Percentiles rank a stretch among this genome's conserved stretches.
Evolutionary conservation across 2,888 invertebrate species (phyloP).

Genomic region (Apodemia zela): DNA sequence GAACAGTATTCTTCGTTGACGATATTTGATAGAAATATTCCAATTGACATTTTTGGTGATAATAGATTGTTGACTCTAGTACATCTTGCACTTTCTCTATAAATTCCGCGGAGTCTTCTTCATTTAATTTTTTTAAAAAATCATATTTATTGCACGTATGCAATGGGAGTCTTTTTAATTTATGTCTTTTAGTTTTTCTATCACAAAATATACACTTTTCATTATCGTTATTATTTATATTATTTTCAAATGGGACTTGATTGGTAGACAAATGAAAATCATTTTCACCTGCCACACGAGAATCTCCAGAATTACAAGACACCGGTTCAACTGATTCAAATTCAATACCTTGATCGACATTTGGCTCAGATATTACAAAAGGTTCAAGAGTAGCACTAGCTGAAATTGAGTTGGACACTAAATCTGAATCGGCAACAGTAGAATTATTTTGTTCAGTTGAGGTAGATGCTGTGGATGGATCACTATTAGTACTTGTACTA

Average conservation of each 20-base stretch:
- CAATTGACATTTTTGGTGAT: background rate
- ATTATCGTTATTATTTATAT: no score
- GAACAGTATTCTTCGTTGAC: background rate
- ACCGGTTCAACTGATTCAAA: slow-evolving; percentile 5
- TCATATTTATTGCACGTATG: background rate
- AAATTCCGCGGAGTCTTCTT: background rate
- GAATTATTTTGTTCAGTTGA: background rate
- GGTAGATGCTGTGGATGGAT: background rate
- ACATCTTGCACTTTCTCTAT: background rate
- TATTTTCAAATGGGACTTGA: no score
- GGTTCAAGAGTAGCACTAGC: background rate
- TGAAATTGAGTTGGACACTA: background rate
- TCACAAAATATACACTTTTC: background rate
- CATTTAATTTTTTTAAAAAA: background rate
- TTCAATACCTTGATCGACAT: background rate
- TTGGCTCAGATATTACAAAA: background rate
- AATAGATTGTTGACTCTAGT: background rate
- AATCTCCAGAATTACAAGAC: background rate
- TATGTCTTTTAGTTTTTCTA: background rate
- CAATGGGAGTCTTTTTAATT: slow-evolving; percentile 6
- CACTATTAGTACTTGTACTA: background rate
- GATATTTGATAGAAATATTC: background rate
- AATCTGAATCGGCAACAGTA: background rate
- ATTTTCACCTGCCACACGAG: background rate
- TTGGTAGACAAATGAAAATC: background rate